Evolutionary conservation across 2,113 vertebrate genomes (phyloP), one percentile per base, ranked within the genome.

Genomic region (Trochalopteron elliotii): DNA sequence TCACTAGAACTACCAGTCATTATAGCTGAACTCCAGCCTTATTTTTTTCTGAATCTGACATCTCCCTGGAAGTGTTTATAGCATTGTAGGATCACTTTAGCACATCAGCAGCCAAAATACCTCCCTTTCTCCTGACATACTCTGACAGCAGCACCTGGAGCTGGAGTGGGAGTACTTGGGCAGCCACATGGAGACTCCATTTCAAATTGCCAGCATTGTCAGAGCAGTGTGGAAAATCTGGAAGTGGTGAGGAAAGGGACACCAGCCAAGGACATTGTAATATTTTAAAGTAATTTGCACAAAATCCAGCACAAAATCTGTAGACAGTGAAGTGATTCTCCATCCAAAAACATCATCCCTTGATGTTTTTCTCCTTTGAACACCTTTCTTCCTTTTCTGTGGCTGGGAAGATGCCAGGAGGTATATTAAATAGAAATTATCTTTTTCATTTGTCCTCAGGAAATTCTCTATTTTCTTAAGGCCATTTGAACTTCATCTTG

Each of bases 371-470:
- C 14, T 24, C 11, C 23, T 52, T 31, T 53, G 40, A 77, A 70
- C 5, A 12, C 12, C 11, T 37, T 4, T 56, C 30, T 68, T 76
- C 9, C 24, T 93, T 69, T 69, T 47, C 37, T 37, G 23, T 11
- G 4, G 11, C 9, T 3, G 3, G 25, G 10, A 76, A 69, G 30
- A 61, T 6, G 21, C 2, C 27, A 16, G 3, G 15, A 35, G 2
- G 4, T 33, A n/a, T 25, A 45, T 24, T 13, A 77, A 56, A 84
- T 53, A 28, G 11, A 57, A 55, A 67, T 28, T 9, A 17, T 9
- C 11, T 77, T 86, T 89, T 77, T 49, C 3, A 23, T 4, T 65
- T 80, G 15, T 52, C 12, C 7, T 81, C 40, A 69, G 45, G 33
- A 35, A 89, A 69, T 56, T 85, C 11, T 74, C 12, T 69, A 8